A percentile compares a stretch with the other conserved stretches of the same genome.
Conservation (phyloP, 2,888 invertebrate species). For the Drosophila ezoana region DNA sequence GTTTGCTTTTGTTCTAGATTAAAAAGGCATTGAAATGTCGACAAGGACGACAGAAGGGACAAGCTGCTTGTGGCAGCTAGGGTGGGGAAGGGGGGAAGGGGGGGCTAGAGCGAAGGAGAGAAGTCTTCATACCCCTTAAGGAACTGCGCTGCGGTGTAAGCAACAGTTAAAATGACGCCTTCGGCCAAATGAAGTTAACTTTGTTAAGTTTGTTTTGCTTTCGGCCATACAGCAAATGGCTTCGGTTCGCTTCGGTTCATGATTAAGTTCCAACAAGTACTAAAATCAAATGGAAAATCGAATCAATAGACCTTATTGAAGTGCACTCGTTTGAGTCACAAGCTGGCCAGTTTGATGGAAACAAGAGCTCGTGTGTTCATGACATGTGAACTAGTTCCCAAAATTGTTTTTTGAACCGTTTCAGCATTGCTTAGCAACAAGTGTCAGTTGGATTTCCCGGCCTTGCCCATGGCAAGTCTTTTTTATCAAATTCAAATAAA, state of each 20-base stretch:
- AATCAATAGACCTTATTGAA: not conserved
- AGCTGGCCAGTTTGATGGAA: too few species aligned
- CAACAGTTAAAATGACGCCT: constrained; percentile 73
- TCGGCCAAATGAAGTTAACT: constrained; percentile 74
- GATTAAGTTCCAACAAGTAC: constrained; percentile 47
- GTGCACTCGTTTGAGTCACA: too few species aligned
- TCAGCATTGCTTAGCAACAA: too few species aligned
- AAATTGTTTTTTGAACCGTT: too few species aligned
- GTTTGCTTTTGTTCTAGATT: constrained; percentile 81
- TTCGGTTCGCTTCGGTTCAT: constrained; percentile 32
- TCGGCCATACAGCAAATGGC: constrained; percentile 34
- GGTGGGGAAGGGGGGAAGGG: not conserved
- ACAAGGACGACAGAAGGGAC: constrained; percentile 26
- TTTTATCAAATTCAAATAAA: too few species aligned
- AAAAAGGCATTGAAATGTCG: constrained; percentile 79
- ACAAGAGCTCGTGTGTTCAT: too few species aligned
- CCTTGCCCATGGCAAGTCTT: too few species aligned
- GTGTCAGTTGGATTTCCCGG: too few species aligned
- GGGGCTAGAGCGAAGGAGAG: not conserved
- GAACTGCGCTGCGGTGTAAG: constrained; percentile 30
- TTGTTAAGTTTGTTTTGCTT: constrained; percentile 69
- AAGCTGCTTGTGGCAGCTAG: not conserved
- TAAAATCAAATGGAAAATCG: constrained; percentile 19
- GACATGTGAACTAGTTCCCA: too few species aligned
- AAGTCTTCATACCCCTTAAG: not conserved